Percentiles rank a stretch among this genome's conserved stretches.
Conservation (phyloP, 2,797 vertebrate genomes). For the Clangula hyemalis region DNA sequence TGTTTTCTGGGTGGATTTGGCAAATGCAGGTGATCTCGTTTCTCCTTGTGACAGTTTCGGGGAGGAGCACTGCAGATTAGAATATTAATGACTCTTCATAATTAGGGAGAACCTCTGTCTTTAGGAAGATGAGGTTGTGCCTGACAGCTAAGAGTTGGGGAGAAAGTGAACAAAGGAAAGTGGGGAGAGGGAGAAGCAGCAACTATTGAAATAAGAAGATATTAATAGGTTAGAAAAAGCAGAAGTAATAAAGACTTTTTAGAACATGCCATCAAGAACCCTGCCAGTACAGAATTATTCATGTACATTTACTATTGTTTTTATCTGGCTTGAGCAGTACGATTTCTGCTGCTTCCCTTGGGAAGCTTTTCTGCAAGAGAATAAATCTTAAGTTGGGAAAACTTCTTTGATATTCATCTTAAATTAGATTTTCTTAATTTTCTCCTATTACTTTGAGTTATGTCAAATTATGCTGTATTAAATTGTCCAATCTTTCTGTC, state of each 20-base stretch:
- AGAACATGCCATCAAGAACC: conserved; percentile 52
- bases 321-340: conserved; percentile 38
- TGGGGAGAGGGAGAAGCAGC: conserved; percentile 17
- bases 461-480: not conserved
- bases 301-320: conserved; percentile 64
- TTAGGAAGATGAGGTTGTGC: conserved; percentile 53
- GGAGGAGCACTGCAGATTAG: conserved; percentile 40
- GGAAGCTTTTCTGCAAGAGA: conserved; percentile 20
- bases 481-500: conserved; percentile 10
- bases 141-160: conserved; percentile 43
- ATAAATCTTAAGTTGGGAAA: conserved; percentile 23
- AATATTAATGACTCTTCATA: conserved; percentile 17
- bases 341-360: conserved; percentile 14
- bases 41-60: conserved; percentile 19
- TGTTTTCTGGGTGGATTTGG: not conserved
- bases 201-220: conserved; percentile 49
- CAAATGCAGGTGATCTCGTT: not conserved
- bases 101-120: conserved; percentile 43
- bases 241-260: conserved; percentile 59
- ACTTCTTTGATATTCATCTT: conserved; percentile 33
- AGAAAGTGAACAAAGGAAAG: conserved; percentile 54
- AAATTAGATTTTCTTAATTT: conserved; percentile 52
- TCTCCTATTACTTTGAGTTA: conserved; percentile 27
- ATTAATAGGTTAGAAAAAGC: conserved; percentile 61
- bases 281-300: conserved; percentile 60